phyloP scores from a whole-genome alignment of 2,797 vertebrate species.

The Molossus molossus region DNA sequence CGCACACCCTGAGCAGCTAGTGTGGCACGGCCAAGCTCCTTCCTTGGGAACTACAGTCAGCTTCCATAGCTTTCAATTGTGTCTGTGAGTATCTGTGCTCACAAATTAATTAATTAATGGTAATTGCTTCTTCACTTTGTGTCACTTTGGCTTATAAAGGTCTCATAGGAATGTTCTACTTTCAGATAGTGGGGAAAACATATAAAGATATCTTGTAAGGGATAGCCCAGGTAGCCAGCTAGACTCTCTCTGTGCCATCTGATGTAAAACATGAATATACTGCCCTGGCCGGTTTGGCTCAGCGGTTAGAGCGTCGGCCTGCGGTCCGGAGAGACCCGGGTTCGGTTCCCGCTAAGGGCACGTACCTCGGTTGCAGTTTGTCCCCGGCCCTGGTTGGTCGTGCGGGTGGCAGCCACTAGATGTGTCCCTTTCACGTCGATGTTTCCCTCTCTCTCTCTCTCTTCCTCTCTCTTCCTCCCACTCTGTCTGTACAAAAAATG shows the following conservation, averaged over 20 bases:
- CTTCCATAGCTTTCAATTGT: background rate
- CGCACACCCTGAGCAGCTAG: background rate
- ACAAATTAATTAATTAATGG: background rate
- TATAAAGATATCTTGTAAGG: background rate
- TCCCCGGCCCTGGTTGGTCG: too few species aligned
- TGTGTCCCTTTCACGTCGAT: too few species aligned
- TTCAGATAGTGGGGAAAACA: background rate
- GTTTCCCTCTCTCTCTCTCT: too few species aligned
- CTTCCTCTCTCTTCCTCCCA: too few species aligned
- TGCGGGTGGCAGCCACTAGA: too few species aligned
- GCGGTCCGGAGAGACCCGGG: too few species aligned
- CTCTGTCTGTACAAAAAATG: too few species aligned
- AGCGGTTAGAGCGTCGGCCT: too few species aligned
- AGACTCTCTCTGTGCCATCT: background rate
- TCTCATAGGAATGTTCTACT: background rate
- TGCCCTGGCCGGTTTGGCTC: too few species aligned
- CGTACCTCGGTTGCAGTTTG: too few species aligned
- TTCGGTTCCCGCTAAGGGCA: too few species aligned
- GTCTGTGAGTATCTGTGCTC: background rate
- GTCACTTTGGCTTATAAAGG: background rate
- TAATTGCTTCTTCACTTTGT: background rate
- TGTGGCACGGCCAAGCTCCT: background rate
- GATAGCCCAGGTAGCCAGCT: background rate
- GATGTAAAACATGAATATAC: constrained; percentile 39
- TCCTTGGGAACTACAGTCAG: background rate